Base-by-base conservation (phyloP, 2,797 vertebrate species). In the Schizopygopsis pylzovi region DNA sequence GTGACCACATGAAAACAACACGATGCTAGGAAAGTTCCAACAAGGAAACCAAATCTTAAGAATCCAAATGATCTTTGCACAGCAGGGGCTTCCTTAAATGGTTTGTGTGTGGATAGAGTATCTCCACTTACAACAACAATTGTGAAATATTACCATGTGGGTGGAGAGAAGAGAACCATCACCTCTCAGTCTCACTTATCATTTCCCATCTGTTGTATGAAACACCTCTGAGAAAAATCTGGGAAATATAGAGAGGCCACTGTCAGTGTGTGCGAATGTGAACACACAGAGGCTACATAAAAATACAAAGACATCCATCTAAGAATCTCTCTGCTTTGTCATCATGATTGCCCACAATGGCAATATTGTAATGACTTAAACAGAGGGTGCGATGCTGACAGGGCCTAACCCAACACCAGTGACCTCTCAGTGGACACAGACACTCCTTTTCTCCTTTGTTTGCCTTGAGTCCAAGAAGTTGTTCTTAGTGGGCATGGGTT, bases 351-450 rank as follows among this genome's bases (percentile, higher is more conserved):
- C 20, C 79, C 82, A 92, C 88, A 92, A 90, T 88, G 85, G 70
- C 81, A 79, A 89, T 84, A 89, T 86, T 91, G 85, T 89, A 82
- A 77, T 86, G 81, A 85, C 81, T 84, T 86, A 82, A 83, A 76
- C 52, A 82, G 81, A 70, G 79, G 81, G 86, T 82, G 86, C 68
- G 63, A 88, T 89, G 85, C 81, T 85, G 81, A 85, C 72, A 61
- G 65, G 73, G 79, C 59, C 56, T 33, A 80, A 83, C 79, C 52
- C 83, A 70, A 41, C 54, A 25, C 9, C 22, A 52, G 22, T 87
- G 87, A 65, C 76, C 63, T 59, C 78, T 72, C 61, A 65, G 49
- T 72, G 56, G 43, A 86, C 79, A 88, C 77, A 89, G 67, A 68
- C 70, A 22, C 70, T 86, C 56, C 72, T 88, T 84, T 87, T 88